Evolutionary conservation across 2,797 vertebrate genomes (phyloP).

Genomic region (Esox masquinongy): DNA sequence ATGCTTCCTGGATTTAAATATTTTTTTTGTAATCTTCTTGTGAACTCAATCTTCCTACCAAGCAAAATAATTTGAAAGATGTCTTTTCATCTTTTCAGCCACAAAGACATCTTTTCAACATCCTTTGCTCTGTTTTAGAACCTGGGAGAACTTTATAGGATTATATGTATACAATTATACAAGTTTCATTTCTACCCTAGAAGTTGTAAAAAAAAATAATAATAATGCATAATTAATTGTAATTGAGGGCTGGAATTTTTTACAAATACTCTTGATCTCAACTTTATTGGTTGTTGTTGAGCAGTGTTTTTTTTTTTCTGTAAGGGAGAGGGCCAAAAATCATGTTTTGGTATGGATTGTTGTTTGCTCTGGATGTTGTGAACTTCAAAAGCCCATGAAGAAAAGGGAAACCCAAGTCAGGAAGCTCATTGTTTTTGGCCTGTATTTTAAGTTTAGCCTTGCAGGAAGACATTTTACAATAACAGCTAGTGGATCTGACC

Average conservation of each 20-base stretch:
- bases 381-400: neutral
- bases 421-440: slow-evolving; percentile 24
- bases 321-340: slow-evolving; percentile 23
- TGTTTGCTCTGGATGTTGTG: slow-evolving; percentile 12
- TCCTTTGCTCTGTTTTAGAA: neutral
- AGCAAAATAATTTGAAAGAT: too few species aligned
- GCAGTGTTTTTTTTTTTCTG: neutral
- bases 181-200: neutral
- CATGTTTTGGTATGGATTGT: slow-evolving; percentile 12
- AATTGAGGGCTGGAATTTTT: neutral
- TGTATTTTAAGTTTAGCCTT: slow-evolving; percentile 17
- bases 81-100: too few species aligned
- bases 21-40: neutral
- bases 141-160: neutral
- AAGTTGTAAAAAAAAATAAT: neutral
- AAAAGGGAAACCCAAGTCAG: slow-evolving; percentile 9
- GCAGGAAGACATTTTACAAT: slow-evolving; percentile 21
- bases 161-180: neutral
- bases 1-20: too few species aligned
- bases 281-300: neutral
- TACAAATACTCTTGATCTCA: neutral
- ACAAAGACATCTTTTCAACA: too few species aligned
- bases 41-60: neutral
- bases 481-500: slow-evolving; percentile 6
- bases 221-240: neutral